Conservation (phyloP, 1,140 invertebrate genomes). For the Diachasmimorpha longicaudata region DNA sequence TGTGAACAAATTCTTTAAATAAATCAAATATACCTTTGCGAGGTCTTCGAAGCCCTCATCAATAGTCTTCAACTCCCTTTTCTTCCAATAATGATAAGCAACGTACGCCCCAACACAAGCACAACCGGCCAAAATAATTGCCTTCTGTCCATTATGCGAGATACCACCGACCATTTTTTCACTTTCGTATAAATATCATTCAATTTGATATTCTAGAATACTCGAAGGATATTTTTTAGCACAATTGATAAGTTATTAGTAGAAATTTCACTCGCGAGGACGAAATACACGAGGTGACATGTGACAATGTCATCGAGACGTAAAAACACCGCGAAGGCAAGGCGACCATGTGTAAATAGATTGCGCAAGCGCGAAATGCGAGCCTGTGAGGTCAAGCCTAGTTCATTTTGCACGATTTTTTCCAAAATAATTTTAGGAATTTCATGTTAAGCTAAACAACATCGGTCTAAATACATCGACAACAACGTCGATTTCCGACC, state of each 20-base stretch:
- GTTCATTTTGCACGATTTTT: no score
- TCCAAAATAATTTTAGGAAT: no score
- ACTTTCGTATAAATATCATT: neutral
- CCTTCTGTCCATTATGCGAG: slow-evolving; percentile 34
- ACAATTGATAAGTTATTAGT: neutral
- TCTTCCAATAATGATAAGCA: slow-evolving; percentile 58
- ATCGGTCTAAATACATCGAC: no score
- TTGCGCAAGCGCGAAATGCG: neutral
- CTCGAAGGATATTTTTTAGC: neutral
- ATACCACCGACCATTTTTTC: slow-evolving; percentile 36
- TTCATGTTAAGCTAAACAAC: no score
- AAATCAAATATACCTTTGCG: slow-evolving; percentile 48
- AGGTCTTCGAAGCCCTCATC: slow-evolving; percentile 62
- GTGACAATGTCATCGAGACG: neutral
- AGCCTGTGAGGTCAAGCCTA: neutral
- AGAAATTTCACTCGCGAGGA: neutral
- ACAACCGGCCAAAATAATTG: slow-evolving; percentile 47
- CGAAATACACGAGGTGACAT: neutral
- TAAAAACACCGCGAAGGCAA: neutral
- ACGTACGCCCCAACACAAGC: slow-evolving; percentile 57
- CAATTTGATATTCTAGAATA: neutral
- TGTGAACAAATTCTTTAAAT: neutral
- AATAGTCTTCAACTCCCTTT: slow-evolving; percentile 51
- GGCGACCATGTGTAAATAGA: neutral
- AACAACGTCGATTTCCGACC: no score